These are phyloP conservation scores for Trissolcus japonicus DNA, from an alignment of 2,888 invertebrate genomes.

Conservation along the genomic window DNA sequence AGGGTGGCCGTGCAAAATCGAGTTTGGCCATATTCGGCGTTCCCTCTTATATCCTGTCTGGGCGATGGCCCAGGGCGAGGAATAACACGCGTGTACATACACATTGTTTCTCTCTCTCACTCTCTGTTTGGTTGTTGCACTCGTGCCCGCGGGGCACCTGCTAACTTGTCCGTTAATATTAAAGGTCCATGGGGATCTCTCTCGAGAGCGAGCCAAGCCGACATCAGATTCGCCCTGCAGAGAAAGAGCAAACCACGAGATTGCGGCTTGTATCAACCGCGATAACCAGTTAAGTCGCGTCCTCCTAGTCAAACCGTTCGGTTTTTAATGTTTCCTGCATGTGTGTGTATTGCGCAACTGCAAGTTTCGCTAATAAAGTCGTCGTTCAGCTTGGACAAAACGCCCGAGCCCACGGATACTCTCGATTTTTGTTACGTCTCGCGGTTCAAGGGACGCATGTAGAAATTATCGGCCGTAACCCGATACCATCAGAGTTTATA, in stretches of 20 bases:
- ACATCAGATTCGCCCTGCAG: constrained; percentile 44
- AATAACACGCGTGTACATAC: constrained; percentile 23
- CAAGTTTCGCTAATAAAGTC: constrained; percentile 53
- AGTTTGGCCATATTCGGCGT: constrained; percentile 53
- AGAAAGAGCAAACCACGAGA: constrained; percentile 58
- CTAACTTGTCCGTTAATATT: constrained; percentile 75
- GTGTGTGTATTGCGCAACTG: constrained; percentile 47
- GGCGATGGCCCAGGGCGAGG: constrained; percentile 50
- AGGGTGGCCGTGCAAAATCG: constrained; percentile 59
- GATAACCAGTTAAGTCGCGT: constrained; percentile 55
- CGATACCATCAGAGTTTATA: constrained; percentile 51
- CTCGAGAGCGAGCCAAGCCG: constrained; percentile 38
- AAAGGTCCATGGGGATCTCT: constrained; percentile 69
- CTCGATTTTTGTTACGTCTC: constrained; percentile 11
- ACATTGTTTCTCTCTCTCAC: constrained; percentile 37
- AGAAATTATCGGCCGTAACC: constrained; percentile 50
- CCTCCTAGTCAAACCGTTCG: constrained; percentile 26
- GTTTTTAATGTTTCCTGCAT: constrained; percentile 32
- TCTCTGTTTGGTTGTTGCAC: constrained; percentile 20
- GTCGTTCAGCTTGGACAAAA: constrained; percentile 44
- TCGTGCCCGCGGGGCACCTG: constrained; percentile 62
- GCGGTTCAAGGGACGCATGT: constrained; percentile 44
- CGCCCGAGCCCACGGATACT: neutral
- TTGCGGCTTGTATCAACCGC: constrained; percentile 55
- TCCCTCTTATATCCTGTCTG: constrained; percentile 37